Conservation (phyloP, 1,140 invertebrate genomes). For the Drosophila nigromelanica region DNA sequence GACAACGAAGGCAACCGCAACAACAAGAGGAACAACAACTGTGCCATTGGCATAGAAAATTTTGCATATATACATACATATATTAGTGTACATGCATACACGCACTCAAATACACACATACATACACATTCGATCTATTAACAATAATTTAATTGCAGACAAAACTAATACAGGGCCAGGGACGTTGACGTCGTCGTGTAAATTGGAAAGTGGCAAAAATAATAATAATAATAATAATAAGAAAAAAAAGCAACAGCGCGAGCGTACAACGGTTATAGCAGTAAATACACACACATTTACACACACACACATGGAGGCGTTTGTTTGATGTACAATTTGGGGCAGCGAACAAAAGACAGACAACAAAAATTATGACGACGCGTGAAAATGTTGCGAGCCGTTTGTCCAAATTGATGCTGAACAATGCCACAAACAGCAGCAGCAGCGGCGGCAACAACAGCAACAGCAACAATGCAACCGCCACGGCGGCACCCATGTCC, state of each 20-base stretch:
- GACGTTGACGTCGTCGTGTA: conserved; percentile 45
- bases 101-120: conserved; percentile 36
- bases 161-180: conserved; percentile 43
- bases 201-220: conserved; percentile 53
- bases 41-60: conserved; percentile 79
- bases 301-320: conserved; percentile 44
- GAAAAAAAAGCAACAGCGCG: conserved; percentile 4
- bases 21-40: conserved; percentile 27
- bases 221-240: neutral
- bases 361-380: conserved; percentile 62
- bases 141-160: conserved; percentile 44
- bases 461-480: conserved; percentile 13
- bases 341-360: conserved; percentile 44
- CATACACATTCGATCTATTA: conserved; percentile 30
- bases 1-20: conserved; percentile 29
- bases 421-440: conserved; percentile 53
- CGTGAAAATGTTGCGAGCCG: conserved; percentile 78
- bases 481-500: conserved; percentile 38
- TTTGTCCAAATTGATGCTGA: conserved; percentile 77
- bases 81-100: conserved; percentile 15
- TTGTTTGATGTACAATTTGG: conserved; percentile 57
- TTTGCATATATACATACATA: conserved; percentile 65
- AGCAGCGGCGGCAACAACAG: conserved; percentile 23
- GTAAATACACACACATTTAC: conserved; percentile 31
- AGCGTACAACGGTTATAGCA: conserved; percentile 42